Evolutionary conservation across 2,797 vertebrate genomes (phyloP), one percentile per base, ranked within the genome.

Genomic region (Coilia nasus): DNA sequence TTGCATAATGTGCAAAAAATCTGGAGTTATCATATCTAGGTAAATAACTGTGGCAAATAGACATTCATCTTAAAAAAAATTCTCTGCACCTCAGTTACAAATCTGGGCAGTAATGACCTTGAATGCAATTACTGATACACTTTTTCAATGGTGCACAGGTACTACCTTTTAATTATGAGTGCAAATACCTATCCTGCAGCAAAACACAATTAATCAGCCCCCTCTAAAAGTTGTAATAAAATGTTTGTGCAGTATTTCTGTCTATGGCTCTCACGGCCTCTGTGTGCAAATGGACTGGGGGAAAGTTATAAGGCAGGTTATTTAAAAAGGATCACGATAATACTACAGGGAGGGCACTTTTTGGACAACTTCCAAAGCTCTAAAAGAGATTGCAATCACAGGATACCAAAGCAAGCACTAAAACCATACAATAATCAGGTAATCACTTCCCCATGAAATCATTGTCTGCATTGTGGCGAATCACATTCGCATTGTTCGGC

Each of bases 271-370:
- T 9, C 71, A 21, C 19, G 21, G 19, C 5, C 31, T 3, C 7
- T 35, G 41, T 44, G 35, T 0, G 14, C 57, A 59, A 59, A 59
- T 59, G 15, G 57, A 54, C 50, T 84, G 84, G 84, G 89, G 90
- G 89, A 90, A 84, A 81, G 90, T 92, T 91, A 93, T 93, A 91
- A 91, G 87, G 91, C 28, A 57, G 59, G 44, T 47, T 59, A 90
- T 90, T 93, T 92, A 87, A 93, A 93, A 93, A 91, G 23, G 62
- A 19, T 44, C 31, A 17, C 9, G 1, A 25, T 44, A 35, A 11
- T 41, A 54, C 88, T 90, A 85, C 91, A 88, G 89, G 89, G 90
- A 41, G 83, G 88, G 86, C 87, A 17, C 86, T 93, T 86, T 91
- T 87, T 91, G 91, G n/a, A 25, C 17, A 75, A 17, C 67, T 17